phyloP scores from a whole-genome alignment of 2,888 invertebrate genomes.

The Nysson spinosus region DNA sequence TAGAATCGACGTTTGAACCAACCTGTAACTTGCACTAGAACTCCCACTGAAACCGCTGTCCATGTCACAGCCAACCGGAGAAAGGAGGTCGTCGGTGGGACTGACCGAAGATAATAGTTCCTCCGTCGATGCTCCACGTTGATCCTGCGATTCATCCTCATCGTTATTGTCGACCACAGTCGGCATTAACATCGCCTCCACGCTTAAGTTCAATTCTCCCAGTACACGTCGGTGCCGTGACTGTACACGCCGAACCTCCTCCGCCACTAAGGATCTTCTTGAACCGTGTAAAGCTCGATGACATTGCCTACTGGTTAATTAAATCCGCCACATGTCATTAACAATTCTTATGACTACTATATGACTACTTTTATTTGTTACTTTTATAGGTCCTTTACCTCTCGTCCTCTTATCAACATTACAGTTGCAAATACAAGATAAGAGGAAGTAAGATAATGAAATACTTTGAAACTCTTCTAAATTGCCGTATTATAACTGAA shows the following conservation, averaged over 20 bases:
- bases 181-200: constrained; percentile 95
- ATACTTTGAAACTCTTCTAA: no score
- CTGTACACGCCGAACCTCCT: constrained; percentile 90
- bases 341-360: no score
- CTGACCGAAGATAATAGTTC: constrained; percentile 83
- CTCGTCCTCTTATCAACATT: no score
- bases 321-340: neutral
- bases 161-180: constrained; percentile 79
- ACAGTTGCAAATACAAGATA: no score
- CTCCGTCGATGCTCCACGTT: constrained; percentile 78
- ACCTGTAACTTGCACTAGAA: constrained; percentile 87
- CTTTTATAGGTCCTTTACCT: no score
- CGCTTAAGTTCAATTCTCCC: constrained; percentile 91
- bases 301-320: constrained; percentile 69
- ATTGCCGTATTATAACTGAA: no score
- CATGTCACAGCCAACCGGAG: constrained; percentile 85
- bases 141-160: constrained; percentile 72
- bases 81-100: constrained; percentile 85
- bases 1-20: constrained; percentile 21
- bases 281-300: constrained; percentile 70
- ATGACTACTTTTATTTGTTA: no score
- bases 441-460: no score
- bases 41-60: constrained; percentile 92
- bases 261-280: constrained; percentile 82
- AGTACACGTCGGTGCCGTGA: constrained; percentile 89